Conservation (phyloP, 2,113 vertebrate species). For the Pholis gunnellus region DNA sequence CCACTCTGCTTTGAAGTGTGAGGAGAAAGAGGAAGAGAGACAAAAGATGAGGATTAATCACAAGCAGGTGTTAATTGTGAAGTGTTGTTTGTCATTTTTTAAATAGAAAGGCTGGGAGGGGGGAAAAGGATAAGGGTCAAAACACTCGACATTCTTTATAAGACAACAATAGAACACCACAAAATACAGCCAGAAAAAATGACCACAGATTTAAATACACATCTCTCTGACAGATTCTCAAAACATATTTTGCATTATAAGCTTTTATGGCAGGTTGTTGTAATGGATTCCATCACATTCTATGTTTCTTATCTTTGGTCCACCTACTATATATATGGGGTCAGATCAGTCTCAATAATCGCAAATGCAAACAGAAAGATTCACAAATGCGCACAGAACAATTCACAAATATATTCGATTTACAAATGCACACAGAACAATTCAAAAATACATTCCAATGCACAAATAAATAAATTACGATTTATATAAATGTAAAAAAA, state of each 20-base stretch:
- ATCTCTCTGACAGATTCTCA: background rate
- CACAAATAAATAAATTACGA: too few species aligned
- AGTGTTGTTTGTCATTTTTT: conserved; percentile 14
- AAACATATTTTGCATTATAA: background rate
- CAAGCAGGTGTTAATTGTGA: conserved; percentile 11
- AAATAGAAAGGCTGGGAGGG: background rate
- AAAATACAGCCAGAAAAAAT: background rate
- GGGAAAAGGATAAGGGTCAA: background rate
- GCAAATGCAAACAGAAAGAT: too few species aligned
- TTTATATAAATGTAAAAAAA: too few species aligned
- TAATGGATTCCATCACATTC: background rate
- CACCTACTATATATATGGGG: background rate
- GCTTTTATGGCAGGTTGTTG: background rate
- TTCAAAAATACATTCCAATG: too few species aligned
- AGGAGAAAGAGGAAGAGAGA: conserved; percentile 32
- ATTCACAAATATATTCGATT: too few species aligned
- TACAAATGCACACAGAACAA: too few species aligned
- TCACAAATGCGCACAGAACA: too few species aligned
- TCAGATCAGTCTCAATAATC: too few species aligned
- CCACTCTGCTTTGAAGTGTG: conserved; percentile 37
- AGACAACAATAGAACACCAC: background rate
- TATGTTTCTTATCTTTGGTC: background rate
- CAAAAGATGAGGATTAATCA: conserved; percentile 28
- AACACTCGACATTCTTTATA: background rate
- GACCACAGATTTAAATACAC: background rate